phyloP scores from a whole-genome alignment of 53 echinoderm and acorn worm genomes.

The Echinometra lucunter region DNA sequence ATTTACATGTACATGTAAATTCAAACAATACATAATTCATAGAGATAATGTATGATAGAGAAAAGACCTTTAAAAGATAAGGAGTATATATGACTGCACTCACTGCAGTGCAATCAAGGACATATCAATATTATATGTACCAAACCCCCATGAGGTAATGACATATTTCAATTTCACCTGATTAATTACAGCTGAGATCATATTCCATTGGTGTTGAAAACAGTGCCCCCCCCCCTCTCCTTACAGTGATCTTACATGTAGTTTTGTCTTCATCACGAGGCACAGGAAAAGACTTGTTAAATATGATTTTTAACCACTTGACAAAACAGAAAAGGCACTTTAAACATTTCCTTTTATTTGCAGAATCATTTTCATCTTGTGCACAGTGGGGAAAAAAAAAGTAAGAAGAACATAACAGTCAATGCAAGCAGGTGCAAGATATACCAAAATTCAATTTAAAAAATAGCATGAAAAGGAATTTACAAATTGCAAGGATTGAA shows the following conservation, averaged over 20 bases:
- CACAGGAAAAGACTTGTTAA: neutral
- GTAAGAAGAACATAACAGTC: neutral
- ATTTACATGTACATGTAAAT: neutral
- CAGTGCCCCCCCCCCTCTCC: neutral
- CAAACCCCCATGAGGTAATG: neutral
- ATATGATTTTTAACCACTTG: neutral
- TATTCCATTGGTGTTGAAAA: neutral
- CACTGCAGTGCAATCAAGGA: neutral
- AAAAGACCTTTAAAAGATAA: neutral
- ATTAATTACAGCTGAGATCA: neutral
- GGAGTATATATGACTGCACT: neutral
- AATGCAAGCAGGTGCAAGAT: neutral
- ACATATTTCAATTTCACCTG: neutral
- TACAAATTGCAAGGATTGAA: neutral
- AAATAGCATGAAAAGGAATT: neutral
- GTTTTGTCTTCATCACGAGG: neutral
- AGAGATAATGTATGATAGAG: neutral
- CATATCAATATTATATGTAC: neutral
- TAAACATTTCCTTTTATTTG: neutral
- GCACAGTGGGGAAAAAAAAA: neutral
- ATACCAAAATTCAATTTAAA: too few species aligned
- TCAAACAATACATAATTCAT: neutral
- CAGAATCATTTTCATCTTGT: neutral
- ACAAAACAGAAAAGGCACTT: constrained; percentile 15
- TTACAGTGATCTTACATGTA: neutral